phyloP scores from a whole-genome alignment of 2,888 invertebrate genomes.

The Drosophila tanythrix region DNA sequence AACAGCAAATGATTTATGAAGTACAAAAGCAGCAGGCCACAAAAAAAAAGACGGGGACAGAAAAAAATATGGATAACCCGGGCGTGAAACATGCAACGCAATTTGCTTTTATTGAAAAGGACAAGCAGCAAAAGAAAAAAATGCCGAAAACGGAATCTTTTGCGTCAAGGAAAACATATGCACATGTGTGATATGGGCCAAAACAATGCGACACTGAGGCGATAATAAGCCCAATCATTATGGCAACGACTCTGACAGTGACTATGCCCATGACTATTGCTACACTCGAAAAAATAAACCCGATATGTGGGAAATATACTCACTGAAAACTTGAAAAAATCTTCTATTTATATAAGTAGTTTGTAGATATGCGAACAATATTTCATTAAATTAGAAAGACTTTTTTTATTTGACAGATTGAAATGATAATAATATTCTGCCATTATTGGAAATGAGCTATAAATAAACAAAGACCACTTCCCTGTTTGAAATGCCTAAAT shows the following conservation, averaged over 20 bases:
- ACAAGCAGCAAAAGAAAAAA: slow-evolving; percentile 49
- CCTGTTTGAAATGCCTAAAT: too few relatives aligned
- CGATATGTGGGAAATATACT: too few relatives aligned
- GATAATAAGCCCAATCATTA: slow-evolving; percentile 81
- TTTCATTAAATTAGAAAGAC: too few relatives aligned
- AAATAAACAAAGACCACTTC: too few relatives aligned
- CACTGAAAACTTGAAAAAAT: too few relatives aligned
- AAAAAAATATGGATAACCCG: slow-evolving; percentile 45
- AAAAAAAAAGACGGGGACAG: background rate
- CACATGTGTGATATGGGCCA: slow-evolving; percentile 32
- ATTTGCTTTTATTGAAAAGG: slow-evolving; percentile 79
- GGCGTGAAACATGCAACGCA: slow-evolving; percentile 75
- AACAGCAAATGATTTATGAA: slow-evolving; percentile 76
- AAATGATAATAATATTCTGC: too few relatives aligned
- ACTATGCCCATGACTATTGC: slow-evolving; percentile 52
- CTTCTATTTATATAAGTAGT: too few relatives aligned
- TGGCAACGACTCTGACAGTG: slow-evolving; percentile 41
- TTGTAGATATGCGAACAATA: too few relatives aligned
- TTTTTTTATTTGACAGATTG: too few relatives aligned
- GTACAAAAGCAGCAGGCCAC: slow-evolving; percentile 45
- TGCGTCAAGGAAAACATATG: slow-evolving; percentile 48
- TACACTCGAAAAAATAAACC: background rate
- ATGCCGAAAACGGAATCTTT: slow-evolving; percentile 41
- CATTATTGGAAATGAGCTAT: too few relatives aligned
- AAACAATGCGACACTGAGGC: slow-evolving; percentile 72